Conservation (phyloP, 2,113 vertebrate genomes). For the Platysternon megacephalum region DNA sequence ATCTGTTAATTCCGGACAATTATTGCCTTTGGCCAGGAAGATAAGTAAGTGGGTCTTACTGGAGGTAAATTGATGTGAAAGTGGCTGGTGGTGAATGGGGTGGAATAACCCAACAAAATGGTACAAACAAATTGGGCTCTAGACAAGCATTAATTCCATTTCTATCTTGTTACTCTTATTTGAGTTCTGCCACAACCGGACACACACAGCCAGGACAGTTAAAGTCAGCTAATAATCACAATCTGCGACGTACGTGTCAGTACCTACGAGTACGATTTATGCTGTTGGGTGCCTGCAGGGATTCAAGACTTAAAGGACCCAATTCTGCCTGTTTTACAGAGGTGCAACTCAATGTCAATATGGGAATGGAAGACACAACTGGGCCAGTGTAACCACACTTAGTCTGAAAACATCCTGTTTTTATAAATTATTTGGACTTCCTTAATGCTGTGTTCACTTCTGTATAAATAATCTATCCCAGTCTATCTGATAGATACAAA, state of each 20-base stretch:
- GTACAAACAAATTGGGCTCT: neutral
- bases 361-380: rapidly evolving
- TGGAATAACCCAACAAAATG: neutral
- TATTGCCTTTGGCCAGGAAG: neutral
- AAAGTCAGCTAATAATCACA: neutral
- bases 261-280: neutral
- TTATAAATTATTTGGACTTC: neutral
- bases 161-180: neutral
- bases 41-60: neutral
- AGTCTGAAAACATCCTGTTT: neutral
- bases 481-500: neutral
- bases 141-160: neutral
- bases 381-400: rapidly evolving
- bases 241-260: neutral
- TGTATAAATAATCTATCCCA: neutral
- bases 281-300: rapidly evolving
- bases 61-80: neutral
- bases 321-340: neutral
- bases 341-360: rapidly evolving
- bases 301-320: neutral
- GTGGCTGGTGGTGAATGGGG: neutral
- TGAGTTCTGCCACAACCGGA: rapidly evolving
- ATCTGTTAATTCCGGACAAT: neutral
- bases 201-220: neutral
- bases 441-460: neutral